Conservation (phyloP, 2,888 invertebrate species). For the Eledona agricola region DNA sequence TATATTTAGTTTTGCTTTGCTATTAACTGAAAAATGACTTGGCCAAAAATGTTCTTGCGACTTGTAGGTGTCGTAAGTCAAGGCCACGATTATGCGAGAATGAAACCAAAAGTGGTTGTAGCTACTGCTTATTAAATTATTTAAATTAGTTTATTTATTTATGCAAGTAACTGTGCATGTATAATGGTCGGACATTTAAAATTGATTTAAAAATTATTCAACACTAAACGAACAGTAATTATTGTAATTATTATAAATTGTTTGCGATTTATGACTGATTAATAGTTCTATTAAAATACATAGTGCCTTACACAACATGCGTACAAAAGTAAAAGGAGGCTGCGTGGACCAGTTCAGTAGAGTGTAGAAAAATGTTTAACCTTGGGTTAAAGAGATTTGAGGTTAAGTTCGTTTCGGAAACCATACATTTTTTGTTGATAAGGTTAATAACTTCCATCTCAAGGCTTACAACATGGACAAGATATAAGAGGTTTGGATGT, state of each 20-base stretch:
- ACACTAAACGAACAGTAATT: conserved; percentile 14
- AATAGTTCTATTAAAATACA: conserved; percentile 1
- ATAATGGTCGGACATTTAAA: conserved; percentile 13
- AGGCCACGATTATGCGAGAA: conserved; percentile 4
- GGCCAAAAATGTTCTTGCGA: no score
- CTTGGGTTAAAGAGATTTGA: no score
- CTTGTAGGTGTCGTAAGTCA: conserved; percentile 6
- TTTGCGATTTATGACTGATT: conserved; percentile 10
- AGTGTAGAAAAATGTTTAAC: neutral
- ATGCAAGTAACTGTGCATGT: conserved; percentile 11
- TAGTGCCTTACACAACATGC: neutral
- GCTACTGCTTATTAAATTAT: conserved; percentile 18
- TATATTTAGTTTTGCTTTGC: no score
- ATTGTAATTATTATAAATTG: conserved; percentile 15
- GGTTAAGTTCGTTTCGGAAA: no score
- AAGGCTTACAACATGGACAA: no score
- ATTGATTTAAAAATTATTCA: conserved; percentile 13
- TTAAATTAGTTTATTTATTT: conserved; percentile 12
- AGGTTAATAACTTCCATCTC: no score
- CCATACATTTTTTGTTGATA: no score
- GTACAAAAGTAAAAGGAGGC: no score
- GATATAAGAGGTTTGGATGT: no score
- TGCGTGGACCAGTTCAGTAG: no score
- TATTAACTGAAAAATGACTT: no score
- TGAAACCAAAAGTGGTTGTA: conserved; percentile 6